Conservation (phyloP, 2,797 vertebrate genomes). For the Potorous gilbertii region DNA sequence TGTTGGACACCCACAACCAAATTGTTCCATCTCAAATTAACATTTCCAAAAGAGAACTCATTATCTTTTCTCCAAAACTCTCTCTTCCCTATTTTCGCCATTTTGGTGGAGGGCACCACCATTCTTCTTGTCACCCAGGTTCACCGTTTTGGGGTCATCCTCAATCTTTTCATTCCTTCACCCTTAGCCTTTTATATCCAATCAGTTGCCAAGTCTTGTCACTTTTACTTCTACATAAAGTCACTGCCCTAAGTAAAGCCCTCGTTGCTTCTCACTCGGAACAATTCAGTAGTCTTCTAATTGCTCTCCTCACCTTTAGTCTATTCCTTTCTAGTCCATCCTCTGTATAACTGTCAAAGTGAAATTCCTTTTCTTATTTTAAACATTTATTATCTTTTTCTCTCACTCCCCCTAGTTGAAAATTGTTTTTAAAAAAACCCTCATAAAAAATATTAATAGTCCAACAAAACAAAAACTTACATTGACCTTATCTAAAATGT, state of each 20-base stretch:
- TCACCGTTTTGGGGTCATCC: not conserved
- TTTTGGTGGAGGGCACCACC: not conserved
- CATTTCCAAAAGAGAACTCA: not conserved
- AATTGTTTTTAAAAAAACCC: not conserved
- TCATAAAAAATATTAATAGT: not conserved
- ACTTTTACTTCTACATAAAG: not conserved
- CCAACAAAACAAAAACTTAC: not conserved
- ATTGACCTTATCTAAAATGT: not conserved
- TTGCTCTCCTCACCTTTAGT: not conserved
- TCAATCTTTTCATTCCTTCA: not conserved
- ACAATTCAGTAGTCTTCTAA: not conserved
- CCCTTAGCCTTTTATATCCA: not conserved
- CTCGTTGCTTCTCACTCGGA: not conserved
- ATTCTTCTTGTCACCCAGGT: not conserved
- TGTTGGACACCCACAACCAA: not conserved
- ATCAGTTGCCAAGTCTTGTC: not conserved
- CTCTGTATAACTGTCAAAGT: not conserved
- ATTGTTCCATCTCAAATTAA: not conserved
- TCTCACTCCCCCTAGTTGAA: not conserved
- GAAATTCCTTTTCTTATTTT: not conserved
- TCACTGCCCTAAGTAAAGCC: not conserved
- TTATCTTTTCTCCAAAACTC: not conserved
- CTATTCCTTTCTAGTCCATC: not conserved
- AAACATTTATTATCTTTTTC: not conserved
- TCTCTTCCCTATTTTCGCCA: not conserved